Base-by-base conservation (phyloP, 2,797 vertebrate genomes). In the Triplophysa bombifrons region DNA sequence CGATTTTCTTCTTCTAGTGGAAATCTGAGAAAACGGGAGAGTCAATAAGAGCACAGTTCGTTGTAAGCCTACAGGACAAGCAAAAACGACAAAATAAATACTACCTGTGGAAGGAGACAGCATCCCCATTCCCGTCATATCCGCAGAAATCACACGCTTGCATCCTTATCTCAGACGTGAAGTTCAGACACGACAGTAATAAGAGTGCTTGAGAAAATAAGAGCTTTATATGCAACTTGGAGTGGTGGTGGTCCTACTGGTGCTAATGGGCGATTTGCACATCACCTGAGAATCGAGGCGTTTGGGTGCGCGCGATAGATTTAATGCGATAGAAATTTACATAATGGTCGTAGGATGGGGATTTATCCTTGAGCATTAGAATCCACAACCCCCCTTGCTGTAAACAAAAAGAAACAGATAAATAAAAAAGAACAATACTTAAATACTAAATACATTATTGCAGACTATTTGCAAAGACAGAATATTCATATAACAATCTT, bases 31-130 rank as follows among this genome's bases (percentile, higher is more conserved):
- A 50, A 44, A 58, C 12, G 0, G 6, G 19, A 34, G 25, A 3
- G 19, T 34, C 5, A 78, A 11, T 46, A 30, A 30, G 8, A 16
- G 14, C 51, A 48, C 19, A 3, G 11, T 38, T 27, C 16, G 3
- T 27, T 66, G 27, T 19, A 9, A 16, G 6, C 3, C 19, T 38
- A n/a, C 9, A 10, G 12, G 41, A 41, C n/a, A n/a, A n/a, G n/a
- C n/a, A 46, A 2, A 46, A 2, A 58, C 11, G 2, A n/a, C 4
- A 0, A 38, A 55, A 48, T 22, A n/a, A 4, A 41, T 67, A 4
- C 17, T 66, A 84, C 83, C 67, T 76, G 70, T 80, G 63, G 38
- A 80, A 75, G 0, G 64, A 53, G 19, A 82, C 10, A 2, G 55
- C 72, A 4, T 19, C 20, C 7, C 4, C 50, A 20, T 19, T 50